Percentiles rank a stretch among this genome's conserved stretches.
These are phyloP conservation scores for Cactoblastis cactorum DNA, from an alignment of 2,888 invertebrate genomes.

Conservation along the genomic window DNA sequence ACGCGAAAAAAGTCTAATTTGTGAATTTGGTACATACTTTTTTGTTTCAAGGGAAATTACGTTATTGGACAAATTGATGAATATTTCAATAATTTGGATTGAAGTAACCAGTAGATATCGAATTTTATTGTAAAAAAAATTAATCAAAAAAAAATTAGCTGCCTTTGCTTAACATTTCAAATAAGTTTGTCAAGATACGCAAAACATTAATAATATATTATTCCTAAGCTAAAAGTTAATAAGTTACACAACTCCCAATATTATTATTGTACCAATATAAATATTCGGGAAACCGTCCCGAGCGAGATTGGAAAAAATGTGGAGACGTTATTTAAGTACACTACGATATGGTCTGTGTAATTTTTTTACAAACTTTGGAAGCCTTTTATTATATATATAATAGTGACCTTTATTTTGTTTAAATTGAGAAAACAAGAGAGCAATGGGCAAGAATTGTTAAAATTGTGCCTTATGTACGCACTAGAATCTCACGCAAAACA, in stretches of 20 bases:
- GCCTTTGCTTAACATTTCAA: conserved; percentile 24
- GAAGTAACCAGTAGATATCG: no score
- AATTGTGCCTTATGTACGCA: background rate
- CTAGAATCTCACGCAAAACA: background rate
- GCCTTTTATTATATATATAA: conserved; percentile 29
- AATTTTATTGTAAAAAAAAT: background rate
- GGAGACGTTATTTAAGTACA: conserved; percentile 20
- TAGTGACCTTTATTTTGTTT: conserved; percentile 61
- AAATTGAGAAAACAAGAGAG: conserved; percentile 41
- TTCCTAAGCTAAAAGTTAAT: conserved; percentile 56
- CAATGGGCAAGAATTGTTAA: conserved; percentile 50
- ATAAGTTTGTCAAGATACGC: conserved; percentile 45
- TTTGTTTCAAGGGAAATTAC: no score
- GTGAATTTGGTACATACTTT: no score
- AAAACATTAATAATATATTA: conserved; percentile 32
- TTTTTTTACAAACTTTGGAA: conserved; percentile 17
- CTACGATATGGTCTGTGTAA: conserved; percentile 13
- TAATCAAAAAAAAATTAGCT: conserved; percentile 17
- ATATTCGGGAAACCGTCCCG: conserved; percentile 35
- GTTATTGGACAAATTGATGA: no score
- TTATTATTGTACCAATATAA: conserved; percentile 39
- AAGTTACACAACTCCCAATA: conserved; percentile 53
- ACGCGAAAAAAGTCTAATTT: no score
- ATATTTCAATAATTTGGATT: no score
- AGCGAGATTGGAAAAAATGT: conserved; percentile 9